A percentile compares a stretch with the other conserved stretches of the same genome.
These are phyloP conservation scores for Trogon melanurus DNA, from an alignment of 2,113 vertebrate genomes.

Conservation along the genomic window DNA sequence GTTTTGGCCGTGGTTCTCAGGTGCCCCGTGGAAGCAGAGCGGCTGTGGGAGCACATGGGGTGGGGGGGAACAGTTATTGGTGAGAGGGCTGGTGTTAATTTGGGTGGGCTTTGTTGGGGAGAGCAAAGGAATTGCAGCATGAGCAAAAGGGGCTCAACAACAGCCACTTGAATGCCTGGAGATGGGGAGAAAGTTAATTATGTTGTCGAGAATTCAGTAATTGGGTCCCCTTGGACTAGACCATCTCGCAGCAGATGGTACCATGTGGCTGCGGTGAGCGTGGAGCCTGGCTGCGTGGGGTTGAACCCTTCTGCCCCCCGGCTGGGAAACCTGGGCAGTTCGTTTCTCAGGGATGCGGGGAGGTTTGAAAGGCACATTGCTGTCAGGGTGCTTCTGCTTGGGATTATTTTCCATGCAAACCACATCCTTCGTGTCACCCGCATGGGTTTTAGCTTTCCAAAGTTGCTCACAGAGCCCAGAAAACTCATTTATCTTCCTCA, in stretches of 20 bases:
- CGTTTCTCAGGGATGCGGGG: not conserved
- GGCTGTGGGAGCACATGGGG: not conserved
- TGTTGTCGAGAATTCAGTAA: not conserved
- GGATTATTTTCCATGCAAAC: not conserved
- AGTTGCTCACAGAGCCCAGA: not conserved
- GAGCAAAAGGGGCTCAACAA: not conserved
- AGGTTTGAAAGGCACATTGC: not conserved
- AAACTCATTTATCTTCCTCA: not conserved
- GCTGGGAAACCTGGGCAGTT: not conserved
- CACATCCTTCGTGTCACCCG: not conserved
- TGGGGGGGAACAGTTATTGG: not conserved
- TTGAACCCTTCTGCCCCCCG: not conserved
- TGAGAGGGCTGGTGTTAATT: slow-evolving; percentile 11
- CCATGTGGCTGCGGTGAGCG: accelerated
- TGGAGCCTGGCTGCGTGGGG: not conserved
- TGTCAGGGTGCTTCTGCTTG: not conserved
- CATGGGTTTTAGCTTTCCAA: not conserved
- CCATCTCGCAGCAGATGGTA: not conserved
- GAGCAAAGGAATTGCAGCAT: not conserved
- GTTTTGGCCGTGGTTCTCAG: slow-evolving; percentile 67
- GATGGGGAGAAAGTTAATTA: not conserved
- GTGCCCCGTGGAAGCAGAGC: slow-evolving; percentile 47
- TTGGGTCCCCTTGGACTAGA: not conserved
- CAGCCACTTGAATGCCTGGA: not conserved
- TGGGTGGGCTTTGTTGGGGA: not conserved